phyloP scores from a whole-genome alignment of 1,140 invertebrate species.

The Brachionus angularis region DNA sequence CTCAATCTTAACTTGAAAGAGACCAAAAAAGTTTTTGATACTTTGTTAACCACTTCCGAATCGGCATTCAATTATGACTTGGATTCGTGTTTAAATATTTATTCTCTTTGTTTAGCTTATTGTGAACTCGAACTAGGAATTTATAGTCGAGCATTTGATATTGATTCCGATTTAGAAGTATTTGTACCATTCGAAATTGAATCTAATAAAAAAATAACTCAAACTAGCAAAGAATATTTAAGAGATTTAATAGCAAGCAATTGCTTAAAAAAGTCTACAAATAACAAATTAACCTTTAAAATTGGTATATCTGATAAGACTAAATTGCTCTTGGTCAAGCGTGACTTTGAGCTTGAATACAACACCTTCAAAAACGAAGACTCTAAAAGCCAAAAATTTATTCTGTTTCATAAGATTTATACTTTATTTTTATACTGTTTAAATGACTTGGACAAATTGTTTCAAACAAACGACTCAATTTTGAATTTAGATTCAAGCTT shows the following conservation, averaged over 20 bases:
- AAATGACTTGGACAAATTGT: not conserved
- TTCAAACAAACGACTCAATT: slow-evolving; percentile 9
- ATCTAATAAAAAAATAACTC: not conserved
- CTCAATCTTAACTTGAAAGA: slow-evolving; percentile 29
- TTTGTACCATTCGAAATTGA: too few species aligned
- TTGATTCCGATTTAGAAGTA: not conserved
- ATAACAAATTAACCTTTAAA: slow-evolving; percentile 29
- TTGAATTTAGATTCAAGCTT: not conserved
- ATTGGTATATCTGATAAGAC: slow-evolving; percentile 6
- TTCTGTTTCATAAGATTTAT: slow-evolving; percentile 35
- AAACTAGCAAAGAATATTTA: not conserved
- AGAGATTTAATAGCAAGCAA: not conserved
- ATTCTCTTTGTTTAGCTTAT: slow-evolving; percentile 2
- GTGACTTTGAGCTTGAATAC: slow-evolving; percentile 40
- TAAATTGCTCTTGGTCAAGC: slow-evolving; percentile 9
- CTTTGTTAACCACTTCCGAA: slow-evolving; percentile 15
- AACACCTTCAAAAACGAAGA: not conserved
- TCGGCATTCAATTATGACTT: not conserved
- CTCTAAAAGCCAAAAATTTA: not conserved
- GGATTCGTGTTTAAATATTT: not conserved
- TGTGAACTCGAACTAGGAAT: slow-evolving; percentile 29
- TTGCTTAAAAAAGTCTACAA: slow-evolving; percentile 16
- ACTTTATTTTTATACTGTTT: not conserved
- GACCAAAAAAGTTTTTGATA: slow-evolving; percentile 18
- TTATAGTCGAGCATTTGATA: not conserved